Evolutionary conservation across 2,113 vertebrate genomes (phyloP).

Genomic region (Eurystomus gularis): DNA sequence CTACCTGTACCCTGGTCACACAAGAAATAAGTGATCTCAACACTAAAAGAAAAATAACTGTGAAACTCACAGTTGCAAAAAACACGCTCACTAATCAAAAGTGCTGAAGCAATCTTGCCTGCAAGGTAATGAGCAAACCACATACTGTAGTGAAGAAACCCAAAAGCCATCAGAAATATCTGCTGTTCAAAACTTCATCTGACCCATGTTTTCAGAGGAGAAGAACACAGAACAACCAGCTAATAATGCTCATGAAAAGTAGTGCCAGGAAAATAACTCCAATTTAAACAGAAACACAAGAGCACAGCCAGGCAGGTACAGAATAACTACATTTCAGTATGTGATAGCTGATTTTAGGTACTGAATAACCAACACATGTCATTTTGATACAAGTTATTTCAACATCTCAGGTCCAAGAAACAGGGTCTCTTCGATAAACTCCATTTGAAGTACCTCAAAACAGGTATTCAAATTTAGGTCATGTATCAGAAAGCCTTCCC

Average conservation of each 20-base stretch:
- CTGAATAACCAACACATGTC: neutral
- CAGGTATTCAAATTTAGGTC: neutral
- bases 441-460: neutral
- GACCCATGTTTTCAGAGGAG: neutral
- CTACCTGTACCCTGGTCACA: neutral
- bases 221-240: neutral
- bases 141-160: neutral
- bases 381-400: neutral
- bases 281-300: neutral
- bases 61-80: neutral
- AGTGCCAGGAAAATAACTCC: neutral
- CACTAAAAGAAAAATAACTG: neutral
- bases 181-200: neutral
- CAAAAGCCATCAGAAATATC: neutral
- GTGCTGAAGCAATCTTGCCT: neutral
- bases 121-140: neutral
- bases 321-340: neutral
- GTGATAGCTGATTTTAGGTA: neutral
- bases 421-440: neutral
- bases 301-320: neutral
- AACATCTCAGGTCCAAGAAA: neutral
- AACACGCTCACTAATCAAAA: neutral
- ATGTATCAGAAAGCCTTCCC: neutral
- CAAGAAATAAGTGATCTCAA: neutral
- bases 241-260: neutral